Evolutionary conservation across 2,113 vertebrate genomes (phyloP).

Genomic region (Scytalopus superciliaris): DNA sequence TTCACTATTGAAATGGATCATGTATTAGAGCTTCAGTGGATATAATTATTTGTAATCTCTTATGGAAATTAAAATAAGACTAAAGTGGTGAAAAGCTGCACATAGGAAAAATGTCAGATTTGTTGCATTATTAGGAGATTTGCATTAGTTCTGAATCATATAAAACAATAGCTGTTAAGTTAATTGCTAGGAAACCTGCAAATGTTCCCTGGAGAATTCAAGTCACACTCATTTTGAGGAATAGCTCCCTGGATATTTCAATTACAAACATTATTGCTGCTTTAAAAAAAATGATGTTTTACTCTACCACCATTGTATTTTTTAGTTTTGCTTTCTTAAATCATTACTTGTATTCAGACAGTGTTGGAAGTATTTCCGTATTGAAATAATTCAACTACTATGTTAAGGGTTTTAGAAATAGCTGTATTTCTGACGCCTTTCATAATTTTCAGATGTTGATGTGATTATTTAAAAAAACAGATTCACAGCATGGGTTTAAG

Average conservation of each 20-base stretch:
- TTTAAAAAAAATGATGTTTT: neutral
- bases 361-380: neutral
- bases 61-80: neutral
- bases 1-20: neutral
- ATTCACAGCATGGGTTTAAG: neutral
- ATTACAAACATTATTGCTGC: neutral
- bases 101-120: neutral
- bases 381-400: neutral
- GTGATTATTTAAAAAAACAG: conserved; percentile 1
- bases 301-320: neutral
- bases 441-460: neutral
- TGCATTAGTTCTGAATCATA: neutral
- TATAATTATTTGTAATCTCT: neutral
- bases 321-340: neutral
- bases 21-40: neutral
- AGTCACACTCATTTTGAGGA: neutral
- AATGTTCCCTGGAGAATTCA: neutral
- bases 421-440: neutral
- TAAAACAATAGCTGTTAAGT: neutral
- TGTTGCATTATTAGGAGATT: neutral
- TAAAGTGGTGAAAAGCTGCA: neutral
- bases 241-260: neutral
- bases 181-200: neutral
- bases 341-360: neutral
- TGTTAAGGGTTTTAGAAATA: neutral